These are phyloP conservation scores for Halictus rubicundus DNA, from an alignment of 1,140 invertebrate genomes.

Conservation along the genomic window DNA sequence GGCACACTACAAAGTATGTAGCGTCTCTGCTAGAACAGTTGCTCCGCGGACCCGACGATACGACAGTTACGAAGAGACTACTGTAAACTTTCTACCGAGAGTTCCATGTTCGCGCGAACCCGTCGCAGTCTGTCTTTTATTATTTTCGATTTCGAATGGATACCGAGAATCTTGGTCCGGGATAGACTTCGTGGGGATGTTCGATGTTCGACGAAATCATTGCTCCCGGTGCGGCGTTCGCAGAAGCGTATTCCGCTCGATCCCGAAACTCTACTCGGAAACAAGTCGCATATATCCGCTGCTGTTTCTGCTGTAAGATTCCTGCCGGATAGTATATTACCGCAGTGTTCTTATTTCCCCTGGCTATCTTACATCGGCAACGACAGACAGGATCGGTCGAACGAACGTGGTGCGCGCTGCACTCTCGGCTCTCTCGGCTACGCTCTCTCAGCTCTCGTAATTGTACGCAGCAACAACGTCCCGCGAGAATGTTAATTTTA, in stretches of 20 bases:
- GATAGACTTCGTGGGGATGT: no score
- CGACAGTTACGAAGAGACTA: no score
- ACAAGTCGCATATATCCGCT: conserved; percentile 6
- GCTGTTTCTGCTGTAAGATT: not conserved
- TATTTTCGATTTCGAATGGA: no score
- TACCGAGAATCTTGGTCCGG: no score
- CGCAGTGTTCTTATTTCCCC: conserved; percentile 3
- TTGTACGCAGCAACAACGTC: not conserved
- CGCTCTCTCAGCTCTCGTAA: not conserved
- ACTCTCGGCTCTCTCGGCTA: no score
- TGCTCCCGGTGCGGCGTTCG: not conserved
- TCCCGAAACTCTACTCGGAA: conserved; percentile 4
- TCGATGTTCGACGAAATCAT: not conserved
- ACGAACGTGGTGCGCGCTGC: not conserved
- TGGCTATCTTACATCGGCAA: not conserved
- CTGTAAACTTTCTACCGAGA: no score
- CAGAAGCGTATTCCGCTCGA: not conserved
- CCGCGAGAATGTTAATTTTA: conserved; percentile 33
- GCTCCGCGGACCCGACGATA: no score
- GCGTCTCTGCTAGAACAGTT: no score
- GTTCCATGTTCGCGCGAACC: no score
- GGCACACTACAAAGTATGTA: no score
- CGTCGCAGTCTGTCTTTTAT: no score
- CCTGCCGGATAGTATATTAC: conserved; percentile 13
- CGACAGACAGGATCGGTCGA: not conserved